These are phyloP conservation scores for Argynnis bischoffii DNA, from an alignment of 2,888 invertebrate genomes.

Conservation along the genomic window DNA sequence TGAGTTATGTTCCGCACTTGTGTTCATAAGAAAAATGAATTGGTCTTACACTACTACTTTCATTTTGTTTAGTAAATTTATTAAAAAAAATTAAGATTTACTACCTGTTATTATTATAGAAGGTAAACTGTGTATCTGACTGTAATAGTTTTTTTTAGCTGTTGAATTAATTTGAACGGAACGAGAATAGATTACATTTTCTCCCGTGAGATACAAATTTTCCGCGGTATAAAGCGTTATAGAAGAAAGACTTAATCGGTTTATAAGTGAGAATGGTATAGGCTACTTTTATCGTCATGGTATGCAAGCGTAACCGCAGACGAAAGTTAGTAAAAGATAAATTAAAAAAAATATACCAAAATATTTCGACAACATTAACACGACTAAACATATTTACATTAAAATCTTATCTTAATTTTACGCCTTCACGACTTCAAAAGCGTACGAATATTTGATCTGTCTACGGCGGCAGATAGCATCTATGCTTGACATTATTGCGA, in stretches of 20 bases:
- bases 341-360: not conserved
- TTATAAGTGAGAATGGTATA: too few relatives aligned
- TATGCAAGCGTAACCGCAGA: not conserved
- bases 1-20: conserved; percentile 73
- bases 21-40: conserved; percentile 49
- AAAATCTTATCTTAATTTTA: conserved; percentile 68
- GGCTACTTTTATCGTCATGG: too few relatives aligned
- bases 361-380: conserved; percentile 24
- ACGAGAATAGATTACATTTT: too few relatives aligned
- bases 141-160: too few relatives aligned
- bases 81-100: too few relatives aligned
- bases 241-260: too few relatives aligned
- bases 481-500: conserved; percentile 69
- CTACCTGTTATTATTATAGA: too few relatives aligned
- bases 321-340: not conserved
- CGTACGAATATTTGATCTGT: conserved; percentile 67
- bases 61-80: conserved; percentile 33
- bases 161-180: too few relatives aligned
- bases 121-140: too few relatives aligned
- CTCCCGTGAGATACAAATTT: too few relatives aligned
- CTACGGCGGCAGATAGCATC: conserved; percentile 66
- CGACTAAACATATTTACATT: conserved; percentile 36
- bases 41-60: conserved; percentile 44
- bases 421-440: conserved; percentile 64
- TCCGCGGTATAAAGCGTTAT: too few relatives aligned